Percentiles rank a stretch among this genome's conserved stretches.
These are phyloP conservation scores for Dermolepida albohirtum DNA, from an alignment of 2,888 invertebrate species.

Conservation along the genomic window DNA sequence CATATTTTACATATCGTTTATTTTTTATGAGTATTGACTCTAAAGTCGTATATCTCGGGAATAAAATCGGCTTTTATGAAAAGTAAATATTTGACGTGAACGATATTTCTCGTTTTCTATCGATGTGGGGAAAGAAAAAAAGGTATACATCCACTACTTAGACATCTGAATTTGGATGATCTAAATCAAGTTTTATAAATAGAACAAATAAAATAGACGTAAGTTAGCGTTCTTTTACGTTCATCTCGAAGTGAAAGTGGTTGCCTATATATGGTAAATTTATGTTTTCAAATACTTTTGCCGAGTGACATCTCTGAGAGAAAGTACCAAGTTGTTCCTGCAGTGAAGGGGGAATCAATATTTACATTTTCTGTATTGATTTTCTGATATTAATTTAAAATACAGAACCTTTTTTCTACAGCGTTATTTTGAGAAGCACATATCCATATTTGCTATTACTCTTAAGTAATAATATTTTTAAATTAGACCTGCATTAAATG, in stretches of 20 bases:
- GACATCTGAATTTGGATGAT: conserved; percentile 1
- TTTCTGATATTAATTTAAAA: no score
- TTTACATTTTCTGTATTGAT: no score
- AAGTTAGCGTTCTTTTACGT: background rate
- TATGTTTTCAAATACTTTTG: no score
- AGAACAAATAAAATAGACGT: conserved; percentile 11
- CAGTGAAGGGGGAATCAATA: background rate
- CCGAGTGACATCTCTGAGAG: conserved; percentile 2
- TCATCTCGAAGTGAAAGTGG: background rate
- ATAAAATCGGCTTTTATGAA: conserved; percentile 41
- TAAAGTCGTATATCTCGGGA: conserved; percentile 40
- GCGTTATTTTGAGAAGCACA: no score
- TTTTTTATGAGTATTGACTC: conserved; percentile 44
- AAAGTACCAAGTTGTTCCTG: background rate
- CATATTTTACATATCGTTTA: conserved; percentile 49
- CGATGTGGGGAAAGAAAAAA: background rate
- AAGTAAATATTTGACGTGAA: conserved; percentile 39
- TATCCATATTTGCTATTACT: no score
- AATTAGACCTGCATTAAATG: no score
- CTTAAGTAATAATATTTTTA: no score
- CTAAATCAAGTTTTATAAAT: conserved; percentile 13
- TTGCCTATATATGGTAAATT: conserved; percentile 10
- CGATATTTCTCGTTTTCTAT: conserved; percentile 19
- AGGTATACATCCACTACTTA: background rate
- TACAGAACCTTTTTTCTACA: no score